Percentiles rank a stretch among this genome's conserved stretches.
phyloP scores from a whole-genome alignment of 2,797 vertebrate species.

The Rhinoraja longicauda region DNA sequence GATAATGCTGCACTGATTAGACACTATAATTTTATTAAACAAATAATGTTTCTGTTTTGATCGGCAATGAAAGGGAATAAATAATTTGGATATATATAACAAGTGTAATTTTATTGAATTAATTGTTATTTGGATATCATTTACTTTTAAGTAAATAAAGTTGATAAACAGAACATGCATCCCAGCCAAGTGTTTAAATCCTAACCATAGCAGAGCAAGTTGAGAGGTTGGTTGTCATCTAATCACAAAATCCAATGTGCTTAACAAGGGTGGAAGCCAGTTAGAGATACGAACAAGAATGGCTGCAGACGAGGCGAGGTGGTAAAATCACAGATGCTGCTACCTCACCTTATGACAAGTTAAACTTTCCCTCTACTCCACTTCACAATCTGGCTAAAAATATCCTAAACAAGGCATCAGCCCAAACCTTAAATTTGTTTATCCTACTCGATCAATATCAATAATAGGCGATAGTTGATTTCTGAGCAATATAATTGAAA shows the following conservation, averaged over 20 bases:
- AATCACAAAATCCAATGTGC: slow-evolving; percentile 31
- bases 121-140: not conserved
- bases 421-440: not conserved
- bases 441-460: not conserved
- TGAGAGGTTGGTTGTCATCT: not conserved
- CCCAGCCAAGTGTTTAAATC: not conserved
- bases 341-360: not conserved
- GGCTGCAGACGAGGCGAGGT: not conserved
- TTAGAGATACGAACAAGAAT: not conserved
- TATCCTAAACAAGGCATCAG: not conserved
- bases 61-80: not conserved
- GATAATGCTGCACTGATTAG: not conserved
- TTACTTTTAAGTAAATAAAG: not conserved
- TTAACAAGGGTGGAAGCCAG: not conserved
- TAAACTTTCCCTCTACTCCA: not conserved
- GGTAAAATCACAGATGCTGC: not conserved
- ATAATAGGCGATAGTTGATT: not conserved
- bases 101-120: not conserved
- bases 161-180: not conserved
- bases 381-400: not conserved
- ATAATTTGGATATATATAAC: not conserved
- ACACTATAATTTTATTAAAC: not conserved
- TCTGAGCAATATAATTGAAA: not conserved
- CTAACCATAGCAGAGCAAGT: not conserved
- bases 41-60: not conserved